phyloP scores from a whole-genome alignment of 1,140 invertebrate genomes.

The Trichogramma pretiosum region DNA sequence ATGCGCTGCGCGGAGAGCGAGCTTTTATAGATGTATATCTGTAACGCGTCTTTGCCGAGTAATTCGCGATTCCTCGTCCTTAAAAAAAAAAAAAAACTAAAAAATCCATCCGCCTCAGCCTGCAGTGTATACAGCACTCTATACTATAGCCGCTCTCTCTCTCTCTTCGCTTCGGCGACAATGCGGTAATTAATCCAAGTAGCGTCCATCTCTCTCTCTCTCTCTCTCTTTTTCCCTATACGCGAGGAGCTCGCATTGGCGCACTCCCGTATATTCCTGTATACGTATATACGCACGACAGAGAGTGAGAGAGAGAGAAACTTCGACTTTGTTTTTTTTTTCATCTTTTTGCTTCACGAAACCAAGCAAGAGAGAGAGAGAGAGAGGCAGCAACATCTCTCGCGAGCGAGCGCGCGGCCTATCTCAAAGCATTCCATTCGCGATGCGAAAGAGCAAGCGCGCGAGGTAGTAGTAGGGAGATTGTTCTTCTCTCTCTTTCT shows the following conservation, averaged over 20 bases:
- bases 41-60: too few species aligned
- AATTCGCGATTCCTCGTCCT: too few species aligned
- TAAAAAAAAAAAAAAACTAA: too few species aligned
- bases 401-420: conserved; percentile 34
- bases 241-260: too few species aligned
- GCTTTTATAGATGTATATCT: too few species aligned
- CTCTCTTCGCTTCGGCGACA: conserved; percentile 33
- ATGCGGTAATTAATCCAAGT: conserved; percentile 48
- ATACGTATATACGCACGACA: too few species aligned
- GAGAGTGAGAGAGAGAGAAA: conserved; percentile 1
- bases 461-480: too few species aligned
- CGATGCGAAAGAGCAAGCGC: too few species aligned
- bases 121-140: too few species aligned
- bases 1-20: conserved; percentile 11
- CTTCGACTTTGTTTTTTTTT: conserved; percentile 25
- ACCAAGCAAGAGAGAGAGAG: conserved; percentile 18
- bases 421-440: conserved; percentile 49
- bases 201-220: conserved; percentile 22
- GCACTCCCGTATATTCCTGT: too few species aligned
- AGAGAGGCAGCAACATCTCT: conserved; percentile 7
- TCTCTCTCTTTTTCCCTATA: conserved; percentile 19
- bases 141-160: neutral
- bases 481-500: conserved; percentile 32
- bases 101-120: too few species aligned
- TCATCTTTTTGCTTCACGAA: conserved; percentile 32